Conservation (phyloP, 2,888 invertebrate species). For the Proisotoma minuta region DNA sequence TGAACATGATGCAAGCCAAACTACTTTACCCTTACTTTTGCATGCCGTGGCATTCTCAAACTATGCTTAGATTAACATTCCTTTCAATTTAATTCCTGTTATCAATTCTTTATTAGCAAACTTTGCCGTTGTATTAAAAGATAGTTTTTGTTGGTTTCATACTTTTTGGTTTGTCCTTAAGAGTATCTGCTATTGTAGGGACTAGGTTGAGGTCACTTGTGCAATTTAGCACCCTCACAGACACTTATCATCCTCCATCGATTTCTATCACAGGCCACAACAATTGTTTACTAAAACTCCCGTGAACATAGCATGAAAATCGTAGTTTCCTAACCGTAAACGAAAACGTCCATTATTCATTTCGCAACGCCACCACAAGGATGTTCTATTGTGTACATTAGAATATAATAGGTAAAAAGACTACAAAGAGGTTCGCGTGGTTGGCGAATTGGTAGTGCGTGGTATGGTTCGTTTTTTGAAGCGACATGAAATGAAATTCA, state of each 20-base stretch:
- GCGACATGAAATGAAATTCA: too few species aligned
- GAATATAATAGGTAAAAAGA: too few species aligned
- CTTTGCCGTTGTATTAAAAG: neutral
- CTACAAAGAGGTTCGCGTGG: too few species aligned
- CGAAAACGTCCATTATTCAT: neutral
- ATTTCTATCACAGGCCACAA: neutral
- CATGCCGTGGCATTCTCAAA: neutral
- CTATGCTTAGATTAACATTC: neutral
- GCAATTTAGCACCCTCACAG: neutral
- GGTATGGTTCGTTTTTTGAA: too few species aligned
- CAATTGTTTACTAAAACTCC: too few species aligned
- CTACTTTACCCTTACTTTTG: neutral
- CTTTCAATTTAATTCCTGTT: neutral
- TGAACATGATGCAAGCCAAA: slow-evolving; percentile 8
- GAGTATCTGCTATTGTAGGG: too few species aligned
- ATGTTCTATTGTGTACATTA: too few species aligned
- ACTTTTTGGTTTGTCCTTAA: too few species aligned
- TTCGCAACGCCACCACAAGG: neutral
- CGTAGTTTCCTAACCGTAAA: neutral
- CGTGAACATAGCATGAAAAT: neutral
- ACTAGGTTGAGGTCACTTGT: slow-evolving; percentile 6
- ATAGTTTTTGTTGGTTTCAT: neutral
- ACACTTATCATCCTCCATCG: neutral
- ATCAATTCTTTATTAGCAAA: neutral
- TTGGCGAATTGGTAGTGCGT: too few species aligned